Evolutionary conservation across 2,888 invertebrate genomes (phyloP).

Genomic region (Zaprionus obscuricornis): DNA sequence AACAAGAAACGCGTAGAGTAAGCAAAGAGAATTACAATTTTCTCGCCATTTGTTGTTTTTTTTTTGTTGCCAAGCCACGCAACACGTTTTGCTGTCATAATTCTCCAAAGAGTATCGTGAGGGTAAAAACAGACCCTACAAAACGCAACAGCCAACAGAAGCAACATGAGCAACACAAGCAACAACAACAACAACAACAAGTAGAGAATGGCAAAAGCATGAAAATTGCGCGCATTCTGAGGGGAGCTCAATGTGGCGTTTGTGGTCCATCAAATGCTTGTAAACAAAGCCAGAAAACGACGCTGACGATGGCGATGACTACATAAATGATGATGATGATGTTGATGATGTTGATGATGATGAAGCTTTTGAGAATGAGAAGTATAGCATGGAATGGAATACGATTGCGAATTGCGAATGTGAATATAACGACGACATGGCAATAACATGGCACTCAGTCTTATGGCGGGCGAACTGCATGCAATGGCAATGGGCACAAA

Average conservation of each 20-base stretch:
- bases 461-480: slow-evolving; percentile 74
- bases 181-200: slow-evolving; percentile 9
- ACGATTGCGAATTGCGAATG: slow-evolving; percentile 5
- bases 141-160: too few relatives aligned
- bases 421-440: slow-evolving; percentile 30
- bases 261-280: slow-evolving; percentile 78
- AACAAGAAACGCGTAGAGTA: slow-evolving; percentile 43
- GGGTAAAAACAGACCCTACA: not conserved
- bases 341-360: slow-evolving; percentile 17
- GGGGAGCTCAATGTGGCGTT: slow-evolving; percentile 59
- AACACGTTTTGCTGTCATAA: slow-evolving; percentile 63
- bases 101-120: slow-evolving; percentile 37
- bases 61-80: too few relatives aligned
- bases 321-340: too few relatives aligned
- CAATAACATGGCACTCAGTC: slow-evolving; percentile 41
- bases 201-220: slow-evolving; percentile 12
- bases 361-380: too few relatives aligned
- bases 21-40: slow-evolving; percentile 72
- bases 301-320: slow-evolving; percentile 42
- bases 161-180: too few relatives aligned
- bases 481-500: slow-evolving; percentile 73
- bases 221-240: slow-evolving; percentile 65
- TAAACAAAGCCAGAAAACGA: slow-evolving; percentile 75
- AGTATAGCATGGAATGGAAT: not conserved
- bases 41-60: slow-evolving; percentile 71